Base-by-base conservation (phyloP, 2,797 vertebrate genomes). In the Acipenser ruthenus region DNA sequence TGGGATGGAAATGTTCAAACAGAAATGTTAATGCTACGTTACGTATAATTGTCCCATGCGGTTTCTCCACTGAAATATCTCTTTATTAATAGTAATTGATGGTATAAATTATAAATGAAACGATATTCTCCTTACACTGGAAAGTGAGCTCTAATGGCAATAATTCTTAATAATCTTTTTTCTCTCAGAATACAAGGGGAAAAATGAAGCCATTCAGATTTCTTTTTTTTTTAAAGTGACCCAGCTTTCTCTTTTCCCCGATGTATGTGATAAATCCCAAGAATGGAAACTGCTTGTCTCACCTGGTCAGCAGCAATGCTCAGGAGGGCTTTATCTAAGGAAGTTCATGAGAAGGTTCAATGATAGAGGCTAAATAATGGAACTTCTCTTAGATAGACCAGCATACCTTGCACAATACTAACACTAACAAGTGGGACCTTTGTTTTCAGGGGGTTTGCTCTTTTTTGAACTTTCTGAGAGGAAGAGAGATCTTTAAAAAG, bases 61-160 rank as follows among this genome's bases (percentile, higher is more conserved):
- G 89, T 93, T 93, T 90, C 80, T 84, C 91, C 88, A 86, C 91
- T 91, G 92, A 94, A 94, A 94, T 94, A 94, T 93, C 94, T 95
- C 94, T 98, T 97, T 97, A 98, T 98, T 97, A 96, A 96, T 95
- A 96, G 94, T 99, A 98, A 98, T 98, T 97, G 95, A 96, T 92
- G 91, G 87, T 95, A 97, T 99, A 96, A 98, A 99, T 98, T 99
- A 99, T 97, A 93, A 96, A 99, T 97, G 90, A 90, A 89, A 89
- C 86, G 92, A 96, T 95, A 95, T 95, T 93, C 93, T 92, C 87
- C 87, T 90, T 89, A 92, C 90, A 91, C 85, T 83, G 86, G 91
- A 92, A 95, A 94, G 94, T 90, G 91, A 89, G 84, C 90, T 88
- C 82, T 96, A 94, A 98, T 95, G 92, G 93, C 91, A 93, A 90